Conservation (phyloP, 2,113 vertebrate species). For the Petromus typicus region DNA sequence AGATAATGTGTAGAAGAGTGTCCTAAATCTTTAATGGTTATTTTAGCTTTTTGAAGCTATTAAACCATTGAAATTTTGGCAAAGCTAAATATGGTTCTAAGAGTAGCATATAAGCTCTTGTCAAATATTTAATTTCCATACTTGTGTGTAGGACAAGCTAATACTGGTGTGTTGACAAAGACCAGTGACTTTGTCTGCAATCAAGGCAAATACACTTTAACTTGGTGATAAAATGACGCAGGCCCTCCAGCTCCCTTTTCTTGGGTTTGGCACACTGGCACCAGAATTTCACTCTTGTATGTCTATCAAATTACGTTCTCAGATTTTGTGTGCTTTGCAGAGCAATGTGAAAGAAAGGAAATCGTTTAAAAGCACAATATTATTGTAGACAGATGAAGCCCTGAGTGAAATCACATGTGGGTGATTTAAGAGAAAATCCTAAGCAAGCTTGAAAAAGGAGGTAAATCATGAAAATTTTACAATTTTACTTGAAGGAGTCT, state of each 20-base stretch:
- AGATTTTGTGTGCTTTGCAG: constrained; percentile 40
- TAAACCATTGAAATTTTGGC: constrained; percentile 58
- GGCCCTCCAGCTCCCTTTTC: constrained; percentile 53
- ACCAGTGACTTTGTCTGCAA: constrained; percentile 51
- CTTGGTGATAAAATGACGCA: background rate
- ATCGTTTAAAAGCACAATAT: constrained; percentile 32
- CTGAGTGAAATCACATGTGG: constrained; percentile 62
- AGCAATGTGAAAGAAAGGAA: constrained; percentile 67
- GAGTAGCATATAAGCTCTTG: background rate
- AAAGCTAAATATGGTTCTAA: rapidly evolving
- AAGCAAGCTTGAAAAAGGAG: background rate
- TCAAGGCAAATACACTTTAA: background rate
- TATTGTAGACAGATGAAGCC: background rate
- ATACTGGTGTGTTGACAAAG: constrained; percentile 59
- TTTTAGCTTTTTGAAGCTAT: constrained; percentile 37
- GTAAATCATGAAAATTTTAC: constrained; percentile 40
- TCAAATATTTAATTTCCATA: constrained; percentile 5
- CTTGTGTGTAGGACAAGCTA: background rate
- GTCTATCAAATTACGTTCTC: constrained; percentile 46
- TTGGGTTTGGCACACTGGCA: constrained; percentile 78
- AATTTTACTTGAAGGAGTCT: constrained; percentile 57
- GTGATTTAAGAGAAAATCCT: constrained; percentile 41
- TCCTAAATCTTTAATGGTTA: background rate
- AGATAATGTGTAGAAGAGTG: constrained; percentile 60
- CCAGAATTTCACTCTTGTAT: constrained; percentile 68